Conservation (phyloP, 2,113 vertebrate species). For the Erythrolamprus reginae region DNA sequence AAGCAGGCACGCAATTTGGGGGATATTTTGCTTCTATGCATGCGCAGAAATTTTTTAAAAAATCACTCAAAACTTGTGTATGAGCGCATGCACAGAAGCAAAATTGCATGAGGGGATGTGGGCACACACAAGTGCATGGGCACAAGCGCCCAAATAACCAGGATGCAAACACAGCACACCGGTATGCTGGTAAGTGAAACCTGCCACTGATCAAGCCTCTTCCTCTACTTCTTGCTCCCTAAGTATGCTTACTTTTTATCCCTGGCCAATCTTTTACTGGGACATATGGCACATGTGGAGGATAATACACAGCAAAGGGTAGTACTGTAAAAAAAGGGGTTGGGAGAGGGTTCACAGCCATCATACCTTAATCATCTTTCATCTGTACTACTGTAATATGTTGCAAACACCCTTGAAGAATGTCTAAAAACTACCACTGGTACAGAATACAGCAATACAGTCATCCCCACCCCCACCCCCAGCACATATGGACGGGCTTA, state of each 20-base stretch:
- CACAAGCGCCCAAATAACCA: too few species aligned
- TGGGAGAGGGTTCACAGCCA: neutral
- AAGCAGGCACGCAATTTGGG: too few species aligned
- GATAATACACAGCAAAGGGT: neutral
- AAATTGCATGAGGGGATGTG: too few species aligned
- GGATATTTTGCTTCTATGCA: too few species aligned
- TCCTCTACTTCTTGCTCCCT: neutral
- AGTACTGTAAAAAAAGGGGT: neutral
- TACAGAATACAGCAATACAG: neutral
- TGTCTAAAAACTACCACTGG: neutral
- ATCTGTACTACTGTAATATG: neutral
- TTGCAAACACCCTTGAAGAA: neutral
- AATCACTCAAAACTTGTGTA: too few species aligned
- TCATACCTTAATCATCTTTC: neutral
- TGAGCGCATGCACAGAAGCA: too few species aligned
- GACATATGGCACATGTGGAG: neutral
- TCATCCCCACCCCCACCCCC: fast-evolving
- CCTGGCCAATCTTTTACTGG: neutral
- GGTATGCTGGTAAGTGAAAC: too few species aligned
- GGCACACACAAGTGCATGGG: too few species aligned
- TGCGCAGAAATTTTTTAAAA: too few species aligned
- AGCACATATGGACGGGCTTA: neutral
- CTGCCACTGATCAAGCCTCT: too few species aligned
- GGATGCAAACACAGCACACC: too few species aligned
- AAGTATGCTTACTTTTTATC: neutral